phyloP scores from a whole-genome alignment of 2,797 vertebrate genomes.

The Cetoscarus ocellatus region DNA sequence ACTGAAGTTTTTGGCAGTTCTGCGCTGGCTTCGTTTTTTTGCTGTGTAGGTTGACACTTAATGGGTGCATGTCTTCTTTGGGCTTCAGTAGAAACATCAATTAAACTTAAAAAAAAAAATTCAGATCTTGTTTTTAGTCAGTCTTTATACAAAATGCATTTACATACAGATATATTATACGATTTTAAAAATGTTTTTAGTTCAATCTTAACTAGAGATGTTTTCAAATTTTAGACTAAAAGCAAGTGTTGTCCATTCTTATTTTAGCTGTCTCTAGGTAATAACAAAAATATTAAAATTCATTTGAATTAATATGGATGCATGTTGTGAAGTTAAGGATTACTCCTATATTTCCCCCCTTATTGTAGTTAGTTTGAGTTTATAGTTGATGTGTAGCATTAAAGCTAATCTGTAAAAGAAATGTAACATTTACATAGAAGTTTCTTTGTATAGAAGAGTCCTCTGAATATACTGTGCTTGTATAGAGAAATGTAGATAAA shows the following conservation, averaged over 20 bases:
- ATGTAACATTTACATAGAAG: conserved; percentile 43
- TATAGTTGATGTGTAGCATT: conserved; percentile 21
- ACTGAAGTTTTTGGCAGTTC: too few relatives aligned
- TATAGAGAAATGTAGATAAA: conserved; percentile 69
- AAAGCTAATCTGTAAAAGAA: conserved; percentile 30
- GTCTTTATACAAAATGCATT: neutral
- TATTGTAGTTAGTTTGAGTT: conserved; percentile 11
- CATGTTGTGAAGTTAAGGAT: conserved; percentile 19
- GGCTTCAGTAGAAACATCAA: too few relatives aligned
- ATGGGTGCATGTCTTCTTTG: too few relatives aligned
- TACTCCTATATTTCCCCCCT: neutral
- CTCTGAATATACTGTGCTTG: conserved; percentile 55
- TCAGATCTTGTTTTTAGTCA: neutral
- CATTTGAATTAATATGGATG: conserved; percentile 28
- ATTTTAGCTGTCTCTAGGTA: conserved; percentile 6
- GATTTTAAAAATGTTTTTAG: neutral
- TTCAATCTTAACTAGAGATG: conserved; percentile 2
- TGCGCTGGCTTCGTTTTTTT: too few relatives aligned
- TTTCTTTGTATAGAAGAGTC: conserved; percentile 51
- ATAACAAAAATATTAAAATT: conserved; percentile 10
- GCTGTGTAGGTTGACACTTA: too few relatives aligned
- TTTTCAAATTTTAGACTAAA: conserved; percentile 7
- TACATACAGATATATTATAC: conserved; percentile 4
- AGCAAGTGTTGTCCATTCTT: neutral
- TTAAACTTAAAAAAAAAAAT: too few relatives aligned